Evolutionary conservation across 30 jellyfish, hydroid and myxozoan species (phyloP).

Genomic region (Cassiopea xamachana): DNA sequence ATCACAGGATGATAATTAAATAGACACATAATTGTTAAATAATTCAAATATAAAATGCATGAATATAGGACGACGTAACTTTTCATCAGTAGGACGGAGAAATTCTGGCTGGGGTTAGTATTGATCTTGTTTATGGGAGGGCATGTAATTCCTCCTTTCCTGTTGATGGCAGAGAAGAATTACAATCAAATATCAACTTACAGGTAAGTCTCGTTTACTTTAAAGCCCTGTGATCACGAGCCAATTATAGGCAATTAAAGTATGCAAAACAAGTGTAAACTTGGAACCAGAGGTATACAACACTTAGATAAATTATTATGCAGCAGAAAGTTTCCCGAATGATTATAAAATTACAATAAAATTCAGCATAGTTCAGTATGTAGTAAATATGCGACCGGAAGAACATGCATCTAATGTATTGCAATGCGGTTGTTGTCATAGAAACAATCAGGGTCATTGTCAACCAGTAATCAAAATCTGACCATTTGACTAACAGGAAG

Average conservation of each 20-base stretch:
- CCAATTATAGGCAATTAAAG: background rate
- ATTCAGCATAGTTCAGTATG: background rate
- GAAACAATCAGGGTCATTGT: background rate
- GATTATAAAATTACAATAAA: background rate
- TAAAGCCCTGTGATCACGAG: background rate
- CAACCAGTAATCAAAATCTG: background rate
- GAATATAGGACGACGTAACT: background rate
- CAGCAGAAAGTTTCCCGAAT: background rate
- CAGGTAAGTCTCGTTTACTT: slow-evolving; percentile 4
- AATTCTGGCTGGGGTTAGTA: background rate
- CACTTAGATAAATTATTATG: background rate
- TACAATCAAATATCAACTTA: slow-evolving; percentile 5
- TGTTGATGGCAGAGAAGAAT: slow-evolving; percentile 14
- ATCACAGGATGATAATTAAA: background rate
- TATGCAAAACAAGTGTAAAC: background rate
- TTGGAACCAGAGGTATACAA: background rate
- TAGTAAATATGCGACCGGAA: background rate
- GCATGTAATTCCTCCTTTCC: slow-evolving; percentile 5
- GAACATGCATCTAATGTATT: background rate
- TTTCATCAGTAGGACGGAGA: background rate
- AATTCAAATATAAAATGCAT: background rate
- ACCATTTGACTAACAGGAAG: no score
- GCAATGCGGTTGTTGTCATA: background rate
- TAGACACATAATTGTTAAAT: background rate
- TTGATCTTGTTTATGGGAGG: background rate